Evolutionary conservation across 2,888 invertebrate species (phyloP).

Genomic region (Horisme vitalbata): DNA sequence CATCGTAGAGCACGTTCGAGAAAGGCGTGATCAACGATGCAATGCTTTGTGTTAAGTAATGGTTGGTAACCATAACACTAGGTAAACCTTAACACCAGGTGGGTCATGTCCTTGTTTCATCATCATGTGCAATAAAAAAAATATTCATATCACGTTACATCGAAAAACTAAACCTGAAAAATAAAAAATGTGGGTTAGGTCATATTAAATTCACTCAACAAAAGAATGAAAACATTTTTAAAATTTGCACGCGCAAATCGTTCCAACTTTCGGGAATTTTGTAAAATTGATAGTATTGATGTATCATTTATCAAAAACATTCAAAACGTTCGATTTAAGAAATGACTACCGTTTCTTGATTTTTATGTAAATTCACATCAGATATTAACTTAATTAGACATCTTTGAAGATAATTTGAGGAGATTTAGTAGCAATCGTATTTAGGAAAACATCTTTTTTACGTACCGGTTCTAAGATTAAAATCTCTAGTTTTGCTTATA

Average conservation of each 20-base stretch:
- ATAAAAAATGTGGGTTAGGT: not conserved
- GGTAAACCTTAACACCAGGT: no score
- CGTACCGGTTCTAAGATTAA: not conserved
- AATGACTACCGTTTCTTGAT: conserved; percentile 53
- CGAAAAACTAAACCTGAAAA: no score
- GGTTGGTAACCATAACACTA: no score
- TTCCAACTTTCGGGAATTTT: conserved; percentile 40
- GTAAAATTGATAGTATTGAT: conserved; percentile 28
- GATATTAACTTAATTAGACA: conserved; percentile 28
- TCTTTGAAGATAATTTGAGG: conserved; percentile 13
- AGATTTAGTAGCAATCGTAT: conserved; percentile 4
- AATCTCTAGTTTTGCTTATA: no score
- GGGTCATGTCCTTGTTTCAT: no score
- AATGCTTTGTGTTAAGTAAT: no score
- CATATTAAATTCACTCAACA: not conserved
- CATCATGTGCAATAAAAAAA: no score
- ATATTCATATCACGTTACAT: no score
- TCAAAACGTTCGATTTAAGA: conserved; percentile 46
- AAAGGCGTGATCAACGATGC: no score
- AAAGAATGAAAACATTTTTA: conserved; percentile 36
- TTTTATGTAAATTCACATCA: conserved; percentile 29
- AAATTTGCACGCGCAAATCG: conserved; percentile 19
- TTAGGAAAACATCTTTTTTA: conserved; percentile 6
- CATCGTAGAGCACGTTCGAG: no score
- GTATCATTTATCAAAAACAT: conserved; percentile 42